Percentiles rank a stretch among this genome's conserved stretches.
phyloP scores from a whole-genome alignment of 2,797 vertebrate genomes.

The Menidia menidia region DNA sequence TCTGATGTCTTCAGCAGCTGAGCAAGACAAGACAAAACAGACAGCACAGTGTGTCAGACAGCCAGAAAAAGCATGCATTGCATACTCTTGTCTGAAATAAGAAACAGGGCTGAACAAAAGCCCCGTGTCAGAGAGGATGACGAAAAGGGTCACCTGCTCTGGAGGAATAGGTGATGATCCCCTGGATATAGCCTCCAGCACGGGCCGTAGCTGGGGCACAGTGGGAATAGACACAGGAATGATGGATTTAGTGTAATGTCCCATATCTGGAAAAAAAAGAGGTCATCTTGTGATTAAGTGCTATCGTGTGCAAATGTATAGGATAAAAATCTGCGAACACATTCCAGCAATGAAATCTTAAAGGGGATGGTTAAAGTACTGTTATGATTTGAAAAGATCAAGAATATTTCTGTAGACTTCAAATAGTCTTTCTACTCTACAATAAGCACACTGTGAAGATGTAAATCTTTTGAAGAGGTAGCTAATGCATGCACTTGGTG shows the following conservation, averaged over 20 bases:
- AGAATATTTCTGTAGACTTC: neutral
- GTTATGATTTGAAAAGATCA: neutral
- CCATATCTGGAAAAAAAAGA: constrained; percentile 81
- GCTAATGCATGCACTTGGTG: neutral
- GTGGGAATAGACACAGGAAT: constrained; percentile 89
- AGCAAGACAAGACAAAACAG: constrained; percentile 28
- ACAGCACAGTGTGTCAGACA: constrained; percentile 22
- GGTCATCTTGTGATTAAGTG: constrained; percentile 12
- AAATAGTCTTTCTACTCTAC: constrained; percentile 3
- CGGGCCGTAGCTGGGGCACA: constrained; percentile 89
- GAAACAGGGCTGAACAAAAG: neutral
- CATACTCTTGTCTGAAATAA: neutral
- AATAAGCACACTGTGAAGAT: neutral
- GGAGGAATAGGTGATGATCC: constrained; percentile 89
- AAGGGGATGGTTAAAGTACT: neutral
- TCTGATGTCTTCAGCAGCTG: constrained; percentile 70
- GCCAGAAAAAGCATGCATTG: constrained; percentile 6
- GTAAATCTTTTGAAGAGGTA: constrained; percentile 2
- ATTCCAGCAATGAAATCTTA: neutral
- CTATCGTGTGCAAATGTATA: neutral
- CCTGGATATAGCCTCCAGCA: constrained; percentile 88
- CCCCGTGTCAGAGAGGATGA: no score
- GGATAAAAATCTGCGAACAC: constrained; percentile 4
- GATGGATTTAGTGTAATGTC: constrained; percentile 87
- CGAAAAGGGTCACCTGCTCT: constrained; percentile 86